These are phyloP conservation scores for Sylvia atricapilla DNA, from an alignment of 2,113 vertebrate genomes.

Conservation along the genomic window DNA sequence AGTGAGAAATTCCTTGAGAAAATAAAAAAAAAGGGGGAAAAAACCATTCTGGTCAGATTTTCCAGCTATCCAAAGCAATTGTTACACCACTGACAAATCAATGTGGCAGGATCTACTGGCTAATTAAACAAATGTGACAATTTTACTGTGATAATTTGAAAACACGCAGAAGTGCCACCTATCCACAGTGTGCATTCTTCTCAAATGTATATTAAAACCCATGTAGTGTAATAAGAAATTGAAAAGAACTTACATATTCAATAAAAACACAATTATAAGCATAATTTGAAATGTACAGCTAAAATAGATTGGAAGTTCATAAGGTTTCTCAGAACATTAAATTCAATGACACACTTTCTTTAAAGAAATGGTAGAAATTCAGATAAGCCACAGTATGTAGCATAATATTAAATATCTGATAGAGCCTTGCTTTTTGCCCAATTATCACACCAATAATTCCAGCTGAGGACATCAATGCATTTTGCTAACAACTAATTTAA, in stretches of 20 bases:
- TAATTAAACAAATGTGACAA: slow-evolving; percentile 69
- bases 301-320: slow-evolving; percentile 18
- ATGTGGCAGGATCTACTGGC: slow-evolving; percentile 28
- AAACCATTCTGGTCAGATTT: slow-evolving; percentile 34
- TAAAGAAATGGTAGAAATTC: slow-evolving; percentile 33
- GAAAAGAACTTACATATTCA: slow-evolving; percentile 25
- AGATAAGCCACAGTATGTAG: background rate
- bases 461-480: background rate
- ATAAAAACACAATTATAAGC: slow-evolving; percentile 6
- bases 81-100: slow-evolving; percentile 49
- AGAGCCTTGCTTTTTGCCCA: background rate
- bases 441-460: background rate
- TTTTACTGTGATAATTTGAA: slow-evolving; percentile 47
- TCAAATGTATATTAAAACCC: slow-evolving; percentile 17
- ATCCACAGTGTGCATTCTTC: background rate
- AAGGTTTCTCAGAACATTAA: slow-evolving; percentile 23
- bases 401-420: slow-evolving; percentile 24
- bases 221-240: background rate
- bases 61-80: slow-evolving; percentile 34
- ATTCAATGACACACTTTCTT: background rate
- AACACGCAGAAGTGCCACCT: slow-evolving; percentile 28
- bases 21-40: no score
- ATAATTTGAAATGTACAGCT: slow-evolving; percentile 25
- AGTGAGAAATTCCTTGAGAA: background rate
- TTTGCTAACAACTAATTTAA: background rate